Evolutionary conservation across 2,888 invertebrate species (phyloP), one percentile per base, ranked within the genome.

Genomic region (Lissocephala sabroskyi): DNA sequence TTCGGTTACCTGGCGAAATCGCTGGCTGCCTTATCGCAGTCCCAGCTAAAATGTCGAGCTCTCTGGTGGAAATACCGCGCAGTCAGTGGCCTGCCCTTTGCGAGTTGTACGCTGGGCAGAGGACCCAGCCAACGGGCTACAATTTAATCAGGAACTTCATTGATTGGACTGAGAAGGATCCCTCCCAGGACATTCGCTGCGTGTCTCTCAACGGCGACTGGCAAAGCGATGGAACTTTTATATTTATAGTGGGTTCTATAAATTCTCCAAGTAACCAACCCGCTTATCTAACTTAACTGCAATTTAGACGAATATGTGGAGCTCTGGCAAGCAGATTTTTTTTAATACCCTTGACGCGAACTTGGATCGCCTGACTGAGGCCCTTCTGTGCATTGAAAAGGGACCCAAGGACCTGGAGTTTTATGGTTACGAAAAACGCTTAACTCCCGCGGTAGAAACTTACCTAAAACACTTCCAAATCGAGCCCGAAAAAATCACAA

Each of bases 191-290:
- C 17, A 28, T 67, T 1, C 58, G 60, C 2, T 57, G 74, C n/a
- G 79, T 61, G 23, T 67, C 82, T 1, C 54, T 83, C 0, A 80
- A 84, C 33, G 79, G 62, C 1, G 70, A 80, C 40, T 84, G 83
- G 83, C 36, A 55, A 19, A 50, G 26, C 1, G 82, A 84, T 59
- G 84, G 84, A 26, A 82, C 81, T 2, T 84, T 77, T 60, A 1
- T 83, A 11, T 51, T 81, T 4, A 35, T 60, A 33, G 83, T 82
- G 59, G 71, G 64, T 48, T n/a, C n/a, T n/a, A n/a, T n/a, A n/a
- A n/a, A 13, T n/a, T n/a, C n/a, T 7, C 9, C 1, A 30, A 14
- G n/a, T n/a, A 1, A 6, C 9, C 14, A n/a, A n/a, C 13, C 40
- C 10, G 19, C 5, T 16, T 13, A 0, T 37, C 28, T 2, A 26